phyloP scores from a whole-genome alignment of 2,888 invertebrate species.

The Hydrotaea cyrtoneurina region DNA sequence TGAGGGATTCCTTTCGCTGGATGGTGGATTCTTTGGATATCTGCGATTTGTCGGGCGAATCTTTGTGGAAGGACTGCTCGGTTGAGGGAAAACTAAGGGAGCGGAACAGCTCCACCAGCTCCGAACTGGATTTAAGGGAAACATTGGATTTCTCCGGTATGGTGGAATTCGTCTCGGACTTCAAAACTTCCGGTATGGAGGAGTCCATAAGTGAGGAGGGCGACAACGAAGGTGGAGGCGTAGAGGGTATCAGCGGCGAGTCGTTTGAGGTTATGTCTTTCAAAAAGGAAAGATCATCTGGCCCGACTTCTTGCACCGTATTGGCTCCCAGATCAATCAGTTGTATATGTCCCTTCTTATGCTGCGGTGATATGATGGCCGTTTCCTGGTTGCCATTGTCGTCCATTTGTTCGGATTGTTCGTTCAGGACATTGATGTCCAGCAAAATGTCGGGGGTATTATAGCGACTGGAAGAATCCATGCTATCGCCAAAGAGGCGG shows the following conservation, averaged over 20 bases:
- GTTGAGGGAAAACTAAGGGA: constrained; percentile 78
- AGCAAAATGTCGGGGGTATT: constrained; percentile 79
- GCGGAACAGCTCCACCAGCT: constrained; percentile 79
- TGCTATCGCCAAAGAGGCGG: constrained; percentile 68
- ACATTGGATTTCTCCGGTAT: constrained; percentile 76
- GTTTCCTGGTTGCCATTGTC: constrained; percentile 59
- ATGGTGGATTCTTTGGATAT: constrained; percentile 62
- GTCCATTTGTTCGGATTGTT: constrained; percentile 70
- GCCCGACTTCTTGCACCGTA: constrained; percentile 64
- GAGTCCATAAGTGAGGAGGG: constrained; percentile 74
- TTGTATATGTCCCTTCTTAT: constrained; percentile 69
- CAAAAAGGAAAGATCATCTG: constrained; percentile 73
- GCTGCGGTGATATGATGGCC: constrained; percentile 63
- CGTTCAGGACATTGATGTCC: constrained; percentile 79
- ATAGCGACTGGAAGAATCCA: constrained; percentile 70
- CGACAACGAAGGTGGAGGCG: constrained; percentile 78
- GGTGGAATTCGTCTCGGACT: constrained; percentile 37
- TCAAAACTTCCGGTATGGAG: constrained; percentile 56
- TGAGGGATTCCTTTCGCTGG: constrained; percentile 70
- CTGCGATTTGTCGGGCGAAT: constrained; percentile 42
- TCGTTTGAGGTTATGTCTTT: constrained; percentile 73
- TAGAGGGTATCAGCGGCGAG: constrained; percentile 74
- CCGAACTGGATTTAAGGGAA: constrained; percentile 77
- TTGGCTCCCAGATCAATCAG: constrained; percentile 73
- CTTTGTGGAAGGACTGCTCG: constrained; percentile 69